A percentile compares a stretch with the other conserved stretches of the same genome.
phyloP scores from a whole-genome alignment of 1,140 invertebrate genomes.

The Cataglyphis hispanica region DNA sequence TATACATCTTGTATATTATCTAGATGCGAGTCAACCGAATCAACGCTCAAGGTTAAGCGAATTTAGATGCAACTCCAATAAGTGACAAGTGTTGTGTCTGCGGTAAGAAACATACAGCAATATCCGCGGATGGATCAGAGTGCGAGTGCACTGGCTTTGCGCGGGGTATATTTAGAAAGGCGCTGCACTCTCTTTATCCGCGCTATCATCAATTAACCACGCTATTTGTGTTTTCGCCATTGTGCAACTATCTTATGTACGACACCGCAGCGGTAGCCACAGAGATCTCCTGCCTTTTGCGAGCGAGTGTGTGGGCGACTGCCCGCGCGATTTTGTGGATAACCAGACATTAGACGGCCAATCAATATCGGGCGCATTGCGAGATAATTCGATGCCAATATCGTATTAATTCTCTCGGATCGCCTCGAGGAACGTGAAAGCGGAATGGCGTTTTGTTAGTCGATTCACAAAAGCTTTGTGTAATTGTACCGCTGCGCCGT shows the following conservation, averaged over 20 bases:
- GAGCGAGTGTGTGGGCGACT: conserved; percentile 42
- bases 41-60: neutral
- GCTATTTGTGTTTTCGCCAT: conserved; percentile 68
- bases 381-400: conserved; percentile 46
- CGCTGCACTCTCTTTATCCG: conserved; percentile 57
- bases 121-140: conserved; percentile 53
- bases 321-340: conserved; percentile 67
- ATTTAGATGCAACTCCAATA: neutral
- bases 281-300: conserved; percentile 25
- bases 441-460: neutral
- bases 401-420: conserved; percentile 9
- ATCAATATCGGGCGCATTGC: conserved; percentile 59
- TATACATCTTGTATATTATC: neutral
- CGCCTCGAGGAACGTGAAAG: neutral
- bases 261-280: conserved; percentile 29
- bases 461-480: neutral
- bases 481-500: neutral
- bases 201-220: conserved; percentile 64
- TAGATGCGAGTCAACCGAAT: neutral
- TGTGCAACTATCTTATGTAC: conserved; percentile 58
- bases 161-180: conserved; percentile 66
- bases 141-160: neutral
- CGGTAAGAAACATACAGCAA: conserved; percentile 33
- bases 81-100: conserved; percentile 59
- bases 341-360: conserved; percentile 67